Base-by-base conservation (phyloP, 2,888 invertebrate species). In the Leptothorax acervorum region DNA sequence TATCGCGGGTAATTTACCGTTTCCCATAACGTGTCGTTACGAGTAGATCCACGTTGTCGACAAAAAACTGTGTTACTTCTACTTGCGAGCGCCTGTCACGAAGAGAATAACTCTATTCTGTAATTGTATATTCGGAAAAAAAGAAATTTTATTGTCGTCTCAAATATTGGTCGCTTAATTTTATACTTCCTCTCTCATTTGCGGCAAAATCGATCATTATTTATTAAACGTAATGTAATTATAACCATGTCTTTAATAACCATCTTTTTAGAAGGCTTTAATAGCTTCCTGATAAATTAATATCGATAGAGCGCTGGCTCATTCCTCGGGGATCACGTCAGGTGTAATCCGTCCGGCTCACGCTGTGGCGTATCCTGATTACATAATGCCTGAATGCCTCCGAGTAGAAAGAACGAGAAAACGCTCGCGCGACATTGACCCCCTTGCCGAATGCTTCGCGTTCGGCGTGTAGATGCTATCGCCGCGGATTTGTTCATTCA, bases 381-480 rank as follows among this genome's bases (percentile, higher is more conserved):
- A 73, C 87, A 71, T 82, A 87, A 88, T 82, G 57, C 75, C 42
- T 39, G 18, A 31, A 62, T n/a, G 60, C 23, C 31, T 62, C 53
- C 63, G 79, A 11, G 57, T 55, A 45, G 55, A 85, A 84, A 60
- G 82, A 84, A 60, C 83, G 78, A 75, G 87, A 86, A 84, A 84
- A 84, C 78, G 66, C 76, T 85, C 71, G 71, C 53, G 68, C 84
- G 87, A 88, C 88, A 88, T 87, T 88, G 88, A 86, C 88, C 88
- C n/a, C 84, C 53, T 87, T 87, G 82, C 78, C 85, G 78, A 86
- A 88, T 88, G 82, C 68, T 86, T 57, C 78, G 75, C 57, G 45
- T 65, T 84, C 81, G 57, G 65, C 42, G n/a, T 68, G 68, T 78
- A 78, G 68, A 78, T 35, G 51, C 31, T 86, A 82, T 82, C 82